These are phyloP conservation scores for Hoplodrina blanda DNA, from an alignment of 2,888 invertebrate species.

Conservation along the genomic window DNA sequence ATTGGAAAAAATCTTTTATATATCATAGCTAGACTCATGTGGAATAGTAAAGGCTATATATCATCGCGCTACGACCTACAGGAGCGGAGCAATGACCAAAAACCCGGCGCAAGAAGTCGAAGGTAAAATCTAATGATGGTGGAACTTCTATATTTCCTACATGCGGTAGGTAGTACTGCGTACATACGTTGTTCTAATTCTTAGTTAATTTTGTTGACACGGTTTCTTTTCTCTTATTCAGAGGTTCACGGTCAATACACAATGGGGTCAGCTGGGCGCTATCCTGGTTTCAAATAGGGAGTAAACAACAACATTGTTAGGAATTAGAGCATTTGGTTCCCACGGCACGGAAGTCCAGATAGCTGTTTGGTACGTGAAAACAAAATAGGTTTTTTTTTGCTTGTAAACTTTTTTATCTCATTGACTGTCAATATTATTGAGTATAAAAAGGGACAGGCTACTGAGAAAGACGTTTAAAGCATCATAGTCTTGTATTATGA, in stretches of 20 bases:
- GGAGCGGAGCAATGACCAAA: no score
- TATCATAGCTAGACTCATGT: no score
- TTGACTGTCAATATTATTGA: no score
- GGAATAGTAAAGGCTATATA: no score
- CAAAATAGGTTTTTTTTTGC: neutral
- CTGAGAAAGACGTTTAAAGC: no score
- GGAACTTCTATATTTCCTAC: slow-evolving; percentile 16
- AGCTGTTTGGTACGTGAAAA: neutral
- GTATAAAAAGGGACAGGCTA: no score
- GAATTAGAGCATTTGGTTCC: slow-evolving; percentile 10
- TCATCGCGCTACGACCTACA: no score
- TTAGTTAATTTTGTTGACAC: slow-evolving; percentile 49
- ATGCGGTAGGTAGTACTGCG: slow-evolving; percentile 5
- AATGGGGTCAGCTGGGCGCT: slow-evolving; percentile 30
- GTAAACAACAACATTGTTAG: slow-evolving; percentile 25
- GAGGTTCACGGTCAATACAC: slow-evolving; percentile 50
- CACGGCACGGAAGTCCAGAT: neutral
- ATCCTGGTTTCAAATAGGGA: slow-evolving; percentile 16
- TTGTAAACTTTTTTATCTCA: no score
- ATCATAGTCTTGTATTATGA: no score
- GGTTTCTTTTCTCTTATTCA: slow-evolving; percentile 43
- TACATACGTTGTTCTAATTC: slow-evolving; percentile 47
- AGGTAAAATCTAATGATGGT: neutral
- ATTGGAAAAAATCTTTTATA: no score
- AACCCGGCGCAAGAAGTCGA: no score